phyloP scores from a whole-genome alignment of 1,140 invertebrate genomes.

The Orchestia grillus region DNA sequence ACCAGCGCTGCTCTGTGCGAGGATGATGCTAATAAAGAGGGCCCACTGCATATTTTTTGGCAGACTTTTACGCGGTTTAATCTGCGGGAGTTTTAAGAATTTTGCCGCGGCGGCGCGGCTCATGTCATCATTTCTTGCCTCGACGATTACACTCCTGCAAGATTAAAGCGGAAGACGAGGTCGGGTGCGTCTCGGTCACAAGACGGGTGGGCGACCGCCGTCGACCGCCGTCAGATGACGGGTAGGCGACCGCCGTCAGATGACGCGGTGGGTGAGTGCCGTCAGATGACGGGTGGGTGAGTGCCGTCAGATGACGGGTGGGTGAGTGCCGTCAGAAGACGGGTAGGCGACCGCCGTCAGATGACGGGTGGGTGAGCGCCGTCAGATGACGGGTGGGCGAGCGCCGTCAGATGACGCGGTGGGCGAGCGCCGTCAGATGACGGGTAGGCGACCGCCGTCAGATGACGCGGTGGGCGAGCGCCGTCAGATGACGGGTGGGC shows the following conservation, averaged over 20 bases:
- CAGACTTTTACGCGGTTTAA: slow-evolving; percentile 45
- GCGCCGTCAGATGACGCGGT: no score
- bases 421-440: no score
- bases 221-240: background rate
- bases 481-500: no score
- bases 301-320: background rate
- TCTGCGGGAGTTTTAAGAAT: slow-evolving; percentile 45
- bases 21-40: slow-evolving; percentile 43
- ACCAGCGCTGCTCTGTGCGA: background rate
- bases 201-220: background rate
- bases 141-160: slow-evolving; percentile 45
- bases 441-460: no score
- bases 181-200: background rate
- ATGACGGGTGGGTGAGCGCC: no score
- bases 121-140: slow-evolving; percentile 45
- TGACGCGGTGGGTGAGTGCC: background rate
- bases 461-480: no score
- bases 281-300: background rate
- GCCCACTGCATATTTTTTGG: slow-evolving; percentile 27
- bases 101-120: slow-evolving; percentile 33
- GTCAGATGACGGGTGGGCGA: no score
- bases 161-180: slow-evolving; percentile 35
- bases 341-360: no score
- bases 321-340: background rate
- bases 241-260: background rate